These are phyloP conservation scores for Acanthosepion lycidas DNA, from an alignment of 2,888 invertebrate species.

Conservation along the genomic window DNA sequence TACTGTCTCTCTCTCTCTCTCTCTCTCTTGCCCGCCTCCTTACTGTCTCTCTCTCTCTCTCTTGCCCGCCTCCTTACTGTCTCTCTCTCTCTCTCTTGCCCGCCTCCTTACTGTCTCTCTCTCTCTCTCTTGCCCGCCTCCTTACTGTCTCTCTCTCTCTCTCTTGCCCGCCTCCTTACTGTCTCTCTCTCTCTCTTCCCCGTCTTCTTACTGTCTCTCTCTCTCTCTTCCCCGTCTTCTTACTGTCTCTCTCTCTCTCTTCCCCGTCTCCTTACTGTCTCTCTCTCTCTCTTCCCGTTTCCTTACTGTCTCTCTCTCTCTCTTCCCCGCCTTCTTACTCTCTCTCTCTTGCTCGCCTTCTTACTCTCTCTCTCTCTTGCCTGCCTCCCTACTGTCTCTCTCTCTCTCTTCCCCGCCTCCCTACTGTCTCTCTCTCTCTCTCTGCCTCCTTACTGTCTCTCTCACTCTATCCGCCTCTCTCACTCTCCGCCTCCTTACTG, in stretches of 20 bases:
- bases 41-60: background rate
- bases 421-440: background rate
- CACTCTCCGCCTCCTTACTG: too few species aligned
- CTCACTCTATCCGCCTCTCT: background rate
- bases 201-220: background rate
- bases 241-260: background rate
- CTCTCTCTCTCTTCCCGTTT: background rate
- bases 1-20: background rate
- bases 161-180: background rate
- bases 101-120: background rate
- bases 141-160: background rate
- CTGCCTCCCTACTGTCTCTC: background rate
- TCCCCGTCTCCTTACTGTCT: fast-evolving
- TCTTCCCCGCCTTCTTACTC: fast-evolving
- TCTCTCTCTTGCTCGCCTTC: too few species aligned
- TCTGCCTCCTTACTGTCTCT: background rate
- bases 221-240: background rate
- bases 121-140: background rate
- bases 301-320: background rate
- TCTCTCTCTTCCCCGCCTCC: too few species aligned
- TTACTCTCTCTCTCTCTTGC: background rate
- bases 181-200: background rate
- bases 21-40: background rate
- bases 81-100: too few species aligned
- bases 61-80: fast-evolving